Percentiles rank a stretch among this genome's conserved stretches.
These are phyloP conservation scores for Drosophila aff. DNA, from an alignment of 1,140 invertebrate genomes.

Conservation along the genomic window DNA sequence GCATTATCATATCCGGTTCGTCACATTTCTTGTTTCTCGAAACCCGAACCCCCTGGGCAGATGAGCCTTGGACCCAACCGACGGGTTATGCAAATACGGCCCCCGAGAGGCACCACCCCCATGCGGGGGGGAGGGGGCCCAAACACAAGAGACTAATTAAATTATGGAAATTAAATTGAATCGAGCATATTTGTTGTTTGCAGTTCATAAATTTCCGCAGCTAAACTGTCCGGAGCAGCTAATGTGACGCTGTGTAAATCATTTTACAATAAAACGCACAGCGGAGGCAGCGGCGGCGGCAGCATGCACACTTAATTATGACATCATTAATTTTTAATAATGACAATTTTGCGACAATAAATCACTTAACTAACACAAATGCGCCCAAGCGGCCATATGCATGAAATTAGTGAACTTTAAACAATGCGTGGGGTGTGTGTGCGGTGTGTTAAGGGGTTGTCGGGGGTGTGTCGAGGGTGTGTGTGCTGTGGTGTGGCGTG, in stretches of 20 bases:
- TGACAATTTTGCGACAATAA: constrained; percentile 83
- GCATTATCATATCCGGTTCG: constrained; percentile 41
- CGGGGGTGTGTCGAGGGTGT: constrained; percentile 6
- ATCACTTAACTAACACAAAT: constrained; percentile 77
- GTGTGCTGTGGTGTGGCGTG: constrained; percentile 3
- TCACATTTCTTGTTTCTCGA: constrained; percentile 8
- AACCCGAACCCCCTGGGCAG: constrained; percentile 23
- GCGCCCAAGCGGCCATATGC: constrained; percentile 46
- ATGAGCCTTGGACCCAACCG: constrained; percentile 14
- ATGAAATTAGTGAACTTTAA: constrained; percentile 75
- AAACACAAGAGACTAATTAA: constrained; percentile 65
- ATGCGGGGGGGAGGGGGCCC: not conserved
- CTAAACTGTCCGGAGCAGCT: constrained; percentile 61
- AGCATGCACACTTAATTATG: constrained; percentile 74
- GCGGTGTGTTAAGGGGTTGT: constrained; percentile 10
- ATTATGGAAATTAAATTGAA: constrained; percentile 76
- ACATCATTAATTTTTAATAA: constrained; percentile 83
- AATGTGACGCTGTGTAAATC: constrained; percentile 64
- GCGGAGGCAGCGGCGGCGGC: constrained; percentile 33
- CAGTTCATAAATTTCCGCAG: constrained; percentile 70
- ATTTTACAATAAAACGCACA: constrained; percentile 76
- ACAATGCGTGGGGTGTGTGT: constrained; percentile 40
- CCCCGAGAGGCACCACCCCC: not conserved
- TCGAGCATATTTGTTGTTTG: constrained; percentile 71
- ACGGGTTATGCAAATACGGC: constrained; percentile 36